Evolutionary conservation across 30 jellyfish, hydroid and myxozoan genomes (phyloP).

Genomic region (Turritopsis rubra): DNA sequence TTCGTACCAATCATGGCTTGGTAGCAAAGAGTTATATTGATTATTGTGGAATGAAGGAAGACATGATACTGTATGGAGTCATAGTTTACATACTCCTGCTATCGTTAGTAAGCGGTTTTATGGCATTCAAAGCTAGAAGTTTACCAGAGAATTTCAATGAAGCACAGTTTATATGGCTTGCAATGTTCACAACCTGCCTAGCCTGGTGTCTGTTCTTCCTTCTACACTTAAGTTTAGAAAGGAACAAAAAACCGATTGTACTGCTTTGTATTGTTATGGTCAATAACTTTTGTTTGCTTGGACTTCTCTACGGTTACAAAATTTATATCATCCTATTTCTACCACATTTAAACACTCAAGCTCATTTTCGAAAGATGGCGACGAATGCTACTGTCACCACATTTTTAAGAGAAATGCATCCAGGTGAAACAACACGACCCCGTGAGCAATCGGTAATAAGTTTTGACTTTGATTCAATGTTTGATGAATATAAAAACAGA

Average conservation of each 20-base stretch:
- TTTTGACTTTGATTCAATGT: conserved; percentile 33
- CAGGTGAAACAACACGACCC: background rate
- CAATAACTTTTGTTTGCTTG: conserved; percentile 17
- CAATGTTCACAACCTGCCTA: conserved; percentile 55
- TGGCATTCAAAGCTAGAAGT: conserved; percentile 77
- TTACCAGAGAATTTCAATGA: conserved; percentile 76
- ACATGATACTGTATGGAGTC: conserved; percentile 14
- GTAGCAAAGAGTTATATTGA: background rate
- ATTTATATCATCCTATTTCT: conserved; percentile 9
- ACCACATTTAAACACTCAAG: conserved; percentile 10
- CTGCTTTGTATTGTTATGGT: conserved; percentile 12
- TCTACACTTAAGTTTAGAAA: background rate
- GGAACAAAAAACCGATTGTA: background rate
- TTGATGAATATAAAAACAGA: conserved; percentile 10
- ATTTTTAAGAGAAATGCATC: background rate
- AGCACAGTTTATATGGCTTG: conserved; percentile 68
- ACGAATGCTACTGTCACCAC: conserved; percentile 32
- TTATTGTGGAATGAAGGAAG: conserved; percentile 24
- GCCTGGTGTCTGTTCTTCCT: conserved; percentile 34
- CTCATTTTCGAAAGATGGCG: conserved; percentile 18
- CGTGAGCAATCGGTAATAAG: conserved; percentile 9
- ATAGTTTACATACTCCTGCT: conserved; percentile 38
- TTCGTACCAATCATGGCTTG: background rate
- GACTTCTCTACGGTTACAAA: conserved; percentile 17
- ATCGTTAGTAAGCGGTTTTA: conserved; percentile 56